phyloP scores from a whole-genome alignment of 1,140 invertebrate genomes.

The Onthophagus taurus region DNA sequence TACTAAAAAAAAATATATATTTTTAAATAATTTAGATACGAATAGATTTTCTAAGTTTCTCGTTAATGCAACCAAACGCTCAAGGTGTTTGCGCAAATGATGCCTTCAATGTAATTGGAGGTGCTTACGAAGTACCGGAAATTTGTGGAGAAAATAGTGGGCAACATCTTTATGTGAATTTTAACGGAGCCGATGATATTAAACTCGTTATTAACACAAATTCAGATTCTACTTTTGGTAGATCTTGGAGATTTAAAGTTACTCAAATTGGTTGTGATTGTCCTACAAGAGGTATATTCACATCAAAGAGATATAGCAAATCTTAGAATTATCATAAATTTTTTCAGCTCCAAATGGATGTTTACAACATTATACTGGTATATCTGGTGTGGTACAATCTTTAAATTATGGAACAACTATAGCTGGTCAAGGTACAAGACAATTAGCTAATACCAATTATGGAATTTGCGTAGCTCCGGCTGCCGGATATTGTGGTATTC shows the following conservation, averaged over 20 bases:
- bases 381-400: slow-evolving; percentile 55
- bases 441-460: slow-evolving; percentile 65
- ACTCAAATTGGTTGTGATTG: slow-evolving; percentile 66
- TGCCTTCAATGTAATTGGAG: slow-evolving; percentile 58
- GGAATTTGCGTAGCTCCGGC: slow-evolving; percentile 60
- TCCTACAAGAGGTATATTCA: slow-evolving; percentile 48
- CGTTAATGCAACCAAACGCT: slow-evolving; percentile 59
- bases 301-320: not conserved
- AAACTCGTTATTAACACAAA: slow-evolving; percentile 58
- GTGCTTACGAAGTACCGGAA: slow-evolving; percentile 51
- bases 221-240: slow-evolving; percentile 42
- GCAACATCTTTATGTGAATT: slow-evolving; percentile 73
- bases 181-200: slow-evolving; percentile 56
- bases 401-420: slow-evolving; percentile 57
- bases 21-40: slow-evolving; percentile 47
- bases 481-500: slow-evolving; percentile 55
- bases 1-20: not conserved
- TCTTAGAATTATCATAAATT: not conserved
- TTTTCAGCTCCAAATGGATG: slow-evolving; percentile 64
- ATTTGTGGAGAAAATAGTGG: slow-evolving; percentile 75
- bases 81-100: slow-evolving; percentile 63
- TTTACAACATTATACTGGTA: slow-evolving; percentile 62
- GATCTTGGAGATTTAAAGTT: slow-evolving; percentile 68
- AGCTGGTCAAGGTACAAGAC: slow-evolving; percentile 51
- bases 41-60: slow-evolving; percentile 66